Conservation (phyloP, 2,888 invertebrate genomes). For the Drosophila demipolita region DNA sequence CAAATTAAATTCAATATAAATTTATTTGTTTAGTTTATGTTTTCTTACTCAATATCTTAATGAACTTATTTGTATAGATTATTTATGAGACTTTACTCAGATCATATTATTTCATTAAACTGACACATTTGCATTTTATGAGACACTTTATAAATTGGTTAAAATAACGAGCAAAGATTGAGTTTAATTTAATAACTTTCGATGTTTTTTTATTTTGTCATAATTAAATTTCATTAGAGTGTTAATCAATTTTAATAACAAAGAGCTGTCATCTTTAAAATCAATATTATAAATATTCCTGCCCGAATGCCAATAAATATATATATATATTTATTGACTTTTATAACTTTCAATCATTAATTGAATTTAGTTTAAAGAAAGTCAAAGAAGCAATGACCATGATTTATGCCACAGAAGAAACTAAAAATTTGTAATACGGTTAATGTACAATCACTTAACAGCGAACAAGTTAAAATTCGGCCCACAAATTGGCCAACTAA, state of each 20-base stretch:
- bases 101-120: neutral
- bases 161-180: neutral
- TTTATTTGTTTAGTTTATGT: neutral
- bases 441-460: slow-evolving; percentile 48
- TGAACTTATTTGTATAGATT: neutral
- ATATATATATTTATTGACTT: neutral
- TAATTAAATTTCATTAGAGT: neutral
- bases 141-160: neutral
- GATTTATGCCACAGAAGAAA: neutral
- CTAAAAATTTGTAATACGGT: slow-evolving; percentile 10
- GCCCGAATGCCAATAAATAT: neutral
- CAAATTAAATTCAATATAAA: neutral
- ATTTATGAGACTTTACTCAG: neutral
- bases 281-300: neutral
- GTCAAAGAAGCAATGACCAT: neutral
- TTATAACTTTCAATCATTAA: neutral
- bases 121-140: neutral
- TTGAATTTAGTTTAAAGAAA: neutral
- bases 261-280: neutral
- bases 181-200: neutral
- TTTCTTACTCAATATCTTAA: neutral
- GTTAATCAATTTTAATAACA: neutral
- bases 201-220: neutral
- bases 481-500: slow-evolving; percentile 70
- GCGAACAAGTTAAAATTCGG: slow-evolving; percentile 32